phyloP scores from a whole-genome alignment of 1,140 invertebrate genomes.

The Magallana gigas region DNA sequence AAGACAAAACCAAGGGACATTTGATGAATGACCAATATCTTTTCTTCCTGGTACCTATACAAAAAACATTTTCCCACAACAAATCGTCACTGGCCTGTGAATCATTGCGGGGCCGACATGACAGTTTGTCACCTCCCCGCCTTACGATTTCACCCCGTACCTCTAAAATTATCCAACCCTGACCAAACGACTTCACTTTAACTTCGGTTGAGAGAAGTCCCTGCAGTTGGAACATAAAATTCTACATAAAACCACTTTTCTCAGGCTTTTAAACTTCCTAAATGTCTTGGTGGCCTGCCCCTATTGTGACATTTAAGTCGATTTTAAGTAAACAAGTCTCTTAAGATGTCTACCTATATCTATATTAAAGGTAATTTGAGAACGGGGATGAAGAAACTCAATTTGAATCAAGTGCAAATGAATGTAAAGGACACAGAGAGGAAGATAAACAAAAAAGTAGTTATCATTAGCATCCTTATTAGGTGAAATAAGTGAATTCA shows the following conservation, averaged over 20 bases:
- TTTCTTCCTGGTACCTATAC: conserved; percentile 12
- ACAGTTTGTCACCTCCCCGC: background rate
- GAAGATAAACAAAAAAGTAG: too few species aligned
- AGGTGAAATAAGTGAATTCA: too few species aligned
- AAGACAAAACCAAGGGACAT: background rate
- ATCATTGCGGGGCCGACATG: background rate
- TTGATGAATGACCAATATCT: conserved; percentile 1
- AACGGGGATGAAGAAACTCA: too few species aligned
- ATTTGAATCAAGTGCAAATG: too few species aligned
- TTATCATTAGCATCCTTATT: too few species aligned
- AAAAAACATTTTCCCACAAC: conserved; percentile 11
- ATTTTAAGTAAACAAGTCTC: background rate
- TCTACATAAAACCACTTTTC: background rate
- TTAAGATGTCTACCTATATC: background rate
- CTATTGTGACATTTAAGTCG: background rate
- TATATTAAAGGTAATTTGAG: conserved; percentile 28
- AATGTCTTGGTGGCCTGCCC: background rate
- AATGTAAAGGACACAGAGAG: too few species aligned
- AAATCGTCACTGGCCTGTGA: background rate
- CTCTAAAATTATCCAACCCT: conserved; percentile 8
- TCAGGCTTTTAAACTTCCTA: background rate
- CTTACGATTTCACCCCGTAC: background rate
- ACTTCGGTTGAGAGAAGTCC: background rate
- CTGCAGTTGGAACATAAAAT: too few species aligned
- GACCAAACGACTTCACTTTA: background rate